Evolutionary conservation across 2,888 invertebrate species (phyloP), one percentile per base, ranked within the genome.

Genomic region (Diachrysia chrysitis): DNA sequence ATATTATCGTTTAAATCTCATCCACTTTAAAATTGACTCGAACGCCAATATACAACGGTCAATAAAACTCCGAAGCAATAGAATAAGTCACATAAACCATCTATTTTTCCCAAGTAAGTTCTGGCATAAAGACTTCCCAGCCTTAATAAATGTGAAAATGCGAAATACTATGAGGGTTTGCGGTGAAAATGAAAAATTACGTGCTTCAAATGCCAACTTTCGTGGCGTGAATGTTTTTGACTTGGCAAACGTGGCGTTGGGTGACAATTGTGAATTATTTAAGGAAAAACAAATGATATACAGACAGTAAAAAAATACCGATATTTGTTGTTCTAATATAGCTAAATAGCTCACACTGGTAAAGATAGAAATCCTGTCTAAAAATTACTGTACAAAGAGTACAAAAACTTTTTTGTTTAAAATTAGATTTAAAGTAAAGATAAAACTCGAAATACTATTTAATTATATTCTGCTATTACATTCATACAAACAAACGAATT

Each of bases 161-260:
- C 7, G n/a, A 62, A 37, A 51, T 32, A 55, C 7, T 46, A 25
- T 51, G 17, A 29, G 37, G n/a, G 46, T 53, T 1, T 16, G 42
- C 21, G 35, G 35, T 58, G 46, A 78, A 73, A 70, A 61, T 73
- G 60, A 76, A 69, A 73, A 63, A 67, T 37, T 58, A 66, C 77
- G 73, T 76, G 60, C 29, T 19, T 56, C 17, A 64, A 32, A 46
- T 76, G 57, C 64, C 64, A 73, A 73, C 54, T 58, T 56, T 54
- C 42, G 17, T 23, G 48, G 10, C 35, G 48, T 51, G 59, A 48
- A 71, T 65, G 32, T 66, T 69, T 59, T 32, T n/a, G 19, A 69
- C 32, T 29, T 54, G 0, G 37, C 7, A 1, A 63, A 78, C 69
- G 79, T 69, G 54, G 19, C 32, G 9, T 7, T 9, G 7, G 35